Evolutionary conservation across 2,113 vertebrate species (phyloP).

Genomic region (Hoplias malabaricus): DNA sequence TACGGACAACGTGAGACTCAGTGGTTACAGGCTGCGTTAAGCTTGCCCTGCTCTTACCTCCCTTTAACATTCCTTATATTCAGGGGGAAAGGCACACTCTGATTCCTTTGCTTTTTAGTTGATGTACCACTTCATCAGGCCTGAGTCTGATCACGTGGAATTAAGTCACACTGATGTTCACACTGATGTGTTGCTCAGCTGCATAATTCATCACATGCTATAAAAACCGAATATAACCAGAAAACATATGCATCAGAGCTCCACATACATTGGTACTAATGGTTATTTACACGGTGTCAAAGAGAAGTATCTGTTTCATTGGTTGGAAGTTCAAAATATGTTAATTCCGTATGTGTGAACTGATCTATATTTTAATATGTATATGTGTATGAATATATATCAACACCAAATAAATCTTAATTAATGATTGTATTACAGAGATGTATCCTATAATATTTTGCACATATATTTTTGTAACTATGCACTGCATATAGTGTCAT

Average conservation of each 20-base stretch:
- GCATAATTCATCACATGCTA: background rate
- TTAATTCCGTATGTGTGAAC: background rate
- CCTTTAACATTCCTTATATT: background rate
- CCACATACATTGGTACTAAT: background rate
- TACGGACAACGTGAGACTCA: too few species aligned
- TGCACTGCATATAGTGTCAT: too few species aligned
- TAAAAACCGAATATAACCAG: background rate
- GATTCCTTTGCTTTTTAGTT: background rate
- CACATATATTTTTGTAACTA: too few species aligned
- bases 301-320: background rate
- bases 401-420: too few species aligned
- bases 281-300: background rate
- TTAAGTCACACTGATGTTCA: background rate
- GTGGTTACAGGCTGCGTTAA: background rate
- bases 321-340: slow-evolving; percentile 12
- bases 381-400: background rate
- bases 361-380: background rate
- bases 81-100: too few species aligned
- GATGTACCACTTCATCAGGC: background rate
- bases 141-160: background rate
- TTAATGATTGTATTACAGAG: too few species aligned
- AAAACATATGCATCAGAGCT: background rate
- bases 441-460: too few species aligned
- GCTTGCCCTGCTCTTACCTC: background rate
- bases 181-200: background rate